Evolutionary conservation across 2,888 invertebrate genomes (phyloP), one percentile per base, ranked within the genome.

Genomic region (Cheilosia variabilis): DNA sequence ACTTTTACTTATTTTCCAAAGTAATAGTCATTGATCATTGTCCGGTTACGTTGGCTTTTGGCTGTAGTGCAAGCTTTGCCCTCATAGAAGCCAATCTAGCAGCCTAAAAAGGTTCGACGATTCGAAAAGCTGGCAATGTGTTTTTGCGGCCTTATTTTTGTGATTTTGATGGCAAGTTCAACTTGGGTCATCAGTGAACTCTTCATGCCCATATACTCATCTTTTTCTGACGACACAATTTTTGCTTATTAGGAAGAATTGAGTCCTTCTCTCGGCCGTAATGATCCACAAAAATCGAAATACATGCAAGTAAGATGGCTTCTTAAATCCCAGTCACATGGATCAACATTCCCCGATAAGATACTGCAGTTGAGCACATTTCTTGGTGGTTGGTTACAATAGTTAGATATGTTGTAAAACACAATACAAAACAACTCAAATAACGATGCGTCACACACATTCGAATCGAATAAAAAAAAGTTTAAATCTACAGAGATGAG

Each of bases 401-500:
- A 55, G 19, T 0, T 19, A 10, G 17, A 57, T 47, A 65, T 55
- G 19, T 50, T 65, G 47, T 57, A 43, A 50, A 52, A 58, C 66
- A 60, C 41, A 60, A 66, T 24, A 22, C 52, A 27, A 43, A 60
- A 63, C 41, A 52, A 58, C 37, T 27, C 50, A 50, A 66, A 50
- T 52, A 73, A 63, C 45, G 63, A 73, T 73, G 73, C 63, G 55
- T 57, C 75, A 75, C 65, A 75, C 57, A 27, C 63, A 63, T 34
- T 55, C 31, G 22, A 72, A 41, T 62, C 19, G 6, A 24, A 37
- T 1, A 17, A 41, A 41, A 17, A 17, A 27, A 37, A 55, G 27
- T 1, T 13, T 10, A 31, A 52, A 43, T 37, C 69, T 5, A 31
- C 34, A 58, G 22, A 45, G 45, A 27, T 31, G 52, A 73, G 55